A percentile compares a stretch with the other conserved stretches of the same genome.
phyloP scores from a whole-genome alignment of 1,140 invertebrate genomes.

The Macrobrachium rosenbergii region DNA sequence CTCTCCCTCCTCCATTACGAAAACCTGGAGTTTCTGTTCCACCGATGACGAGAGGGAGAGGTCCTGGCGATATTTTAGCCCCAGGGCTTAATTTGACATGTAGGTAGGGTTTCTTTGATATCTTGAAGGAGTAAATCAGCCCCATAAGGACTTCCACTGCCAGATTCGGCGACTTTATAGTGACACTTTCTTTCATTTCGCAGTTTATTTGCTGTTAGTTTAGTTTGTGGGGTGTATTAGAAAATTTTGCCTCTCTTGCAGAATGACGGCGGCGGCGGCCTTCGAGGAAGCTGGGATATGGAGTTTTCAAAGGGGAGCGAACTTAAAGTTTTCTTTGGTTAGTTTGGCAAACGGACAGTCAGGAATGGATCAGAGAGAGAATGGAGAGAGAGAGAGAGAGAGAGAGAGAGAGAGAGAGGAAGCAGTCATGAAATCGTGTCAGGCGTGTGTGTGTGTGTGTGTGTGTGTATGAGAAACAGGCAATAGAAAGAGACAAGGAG shows the following conservation, averaged over 20 bases:
- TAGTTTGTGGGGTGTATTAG: constrained; percentile 58
- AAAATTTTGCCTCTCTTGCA: constrained; percentile 52
- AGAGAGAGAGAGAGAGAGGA: neutral
- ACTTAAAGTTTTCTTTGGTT: no score
- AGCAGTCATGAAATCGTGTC: neutral
- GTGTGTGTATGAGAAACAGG: neutral
- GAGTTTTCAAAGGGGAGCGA: no score
- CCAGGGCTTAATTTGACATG: constrained; percentile 51
- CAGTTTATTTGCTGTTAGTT: constrained; percentile 51
- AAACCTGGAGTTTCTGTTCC: no score
- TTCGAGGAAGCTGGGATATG: no score
- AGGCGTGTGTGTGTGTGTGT: neutral
- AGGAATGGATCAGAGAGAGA: constrained; percentile 10
- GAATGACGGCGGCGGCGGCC: neutral
- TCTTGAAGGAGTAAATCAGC: constrained; percentile 52
- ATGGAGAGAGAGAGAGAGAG: constrained; percentile 4
- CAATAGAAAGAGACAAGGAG: neutral
- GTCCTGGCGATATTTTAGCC: constrained; percentile 46
- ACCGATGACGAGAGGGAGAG: neutral
- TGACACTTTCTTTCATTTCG: constrained; percentile 54
- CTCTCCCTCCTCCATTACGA: neutral
- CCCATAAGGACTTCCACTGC: constrained; percentile 18
- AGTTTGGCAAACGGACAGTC: no score
- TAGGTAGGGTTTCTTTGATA: constrained; percentile 61
- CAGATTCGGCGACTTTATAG: constrained; percentile 46